Percentiles rank a stretch among this genome's conserved stretches.
These are phyloP conservation scores for Panthera leo DNA, from an alignment of 2,113 vertebrate genomes.

Conservation along the genomic window DNA sequence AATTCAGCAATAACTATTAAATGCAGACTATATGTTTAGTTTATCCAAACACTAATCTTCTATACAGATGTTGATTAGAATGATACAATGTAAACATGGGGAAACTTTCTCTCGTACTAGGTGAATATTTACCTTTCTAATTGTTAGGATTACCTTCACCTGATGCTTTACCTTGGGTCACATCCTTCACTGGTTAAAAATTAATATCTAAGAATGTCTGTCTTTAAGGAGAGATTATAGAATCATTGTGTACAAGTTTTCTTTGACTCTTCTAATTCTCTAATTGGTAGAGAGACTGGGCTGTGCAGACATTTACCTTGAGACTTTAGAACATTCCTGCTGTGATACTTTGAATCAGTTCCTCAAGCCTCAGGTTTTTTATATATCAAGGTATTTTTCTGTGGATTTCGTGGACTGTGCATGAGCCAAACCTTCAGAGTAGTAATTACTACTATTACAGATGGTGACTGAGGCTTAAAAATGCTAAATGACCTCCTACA, in stretches of 20 bases:
- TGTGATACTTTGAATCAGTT: not conserved
- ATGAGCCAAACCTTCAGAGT: not conserved
- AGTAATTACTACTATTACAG: not conserved
- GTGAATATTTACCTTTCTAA: not conserved
- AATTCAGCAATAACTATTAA: not conserved
- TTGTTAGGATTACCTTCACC: not conserved
- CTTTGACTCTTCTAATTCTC: not conserved
- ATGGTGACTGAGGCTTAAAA: not conserved
- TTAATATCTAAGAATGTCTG: not conserved
- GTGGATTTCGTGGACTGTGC: not conserved
- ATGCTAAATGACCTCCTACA: not conserved
- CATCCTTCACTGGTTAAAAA: not conserved
- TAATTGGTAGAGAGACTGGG: not conserved
- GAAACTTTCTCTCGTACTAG: not conserved
- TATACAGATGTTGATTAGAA: not conserved
- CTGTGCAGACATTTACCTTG: not conserved
- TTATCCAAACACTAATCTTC: not conserved
- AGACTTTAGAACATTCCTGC: not conserved
- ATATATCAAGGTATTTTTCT: not conserved
- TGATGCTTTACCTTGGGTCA: not conserved
- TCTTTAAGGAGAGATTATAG: not conserved
- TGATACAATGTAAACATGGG: not conserved
- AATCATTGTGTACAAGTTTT: not conserved
- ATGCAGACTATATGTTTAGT: not conserved
- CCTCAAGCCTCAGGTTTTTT: not conserved